Evolutionary conservation across 2,113 vertebrate species (phyloP).

Genomic region (Oreotragus oreotragus): DNA sequence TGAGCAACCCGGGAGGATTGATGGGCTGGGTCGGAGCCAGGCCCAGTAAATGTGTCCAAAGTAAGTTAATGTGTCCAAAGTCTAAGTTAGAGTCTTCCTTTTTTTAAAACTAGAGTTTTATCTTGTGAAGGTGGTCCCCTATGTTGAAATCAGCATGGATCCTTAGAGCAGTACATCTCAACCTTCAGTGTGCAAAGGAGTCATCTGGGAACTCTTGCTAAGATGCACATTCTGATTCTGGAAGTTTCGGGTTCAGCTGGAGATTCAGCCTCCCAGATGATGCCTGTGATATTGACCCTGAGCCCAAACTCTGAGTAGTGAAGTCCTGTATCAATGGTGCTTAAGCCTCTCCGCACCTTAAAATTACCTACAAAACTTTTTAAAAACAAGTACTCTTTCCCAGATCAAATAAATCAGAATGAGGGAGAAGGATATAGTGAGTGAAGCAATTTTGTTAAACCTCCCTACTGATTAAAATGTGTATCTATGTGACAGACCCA

Average conservation of each 20-base stretch:
- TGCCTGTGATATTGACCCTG: not conserved
- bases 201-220: not conserved
- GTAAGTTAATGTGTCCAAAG: not conserved
- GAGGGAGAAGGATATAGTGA: accelerated
- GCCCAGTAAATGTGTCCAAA: no score
- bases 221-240: not conserved
- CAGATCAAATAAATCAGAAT: not conserved
- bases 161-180: not conserved
- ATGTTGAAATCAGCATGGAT: not conserved
- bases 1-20: not conserved
- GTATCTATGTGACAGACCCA: not conserved
- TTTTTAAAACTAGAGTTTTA: not conserved
- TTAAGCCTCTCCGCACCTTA: not conserved
- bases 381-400: not conserved
- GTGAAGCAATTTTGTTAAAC: not conserved
- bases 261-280: not conserved
- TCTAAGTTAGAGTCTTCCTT: not conserved
- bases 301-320: not conserved
- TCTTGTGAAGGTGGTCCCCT: not conserved
- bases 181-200: not conserved
- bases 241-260: not conserved
- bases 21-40: not conserved
- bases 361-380: not conserved
- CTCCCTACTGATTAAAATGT: not conserved
- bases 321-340: not conserved